A percentile compares a stretch with the other conserved stretches of the same genome.
phyloP scores from a whole-genome alignment of 2,113 vertebrate genomes.

The Sinocyclocheilus grahami region DNA sequence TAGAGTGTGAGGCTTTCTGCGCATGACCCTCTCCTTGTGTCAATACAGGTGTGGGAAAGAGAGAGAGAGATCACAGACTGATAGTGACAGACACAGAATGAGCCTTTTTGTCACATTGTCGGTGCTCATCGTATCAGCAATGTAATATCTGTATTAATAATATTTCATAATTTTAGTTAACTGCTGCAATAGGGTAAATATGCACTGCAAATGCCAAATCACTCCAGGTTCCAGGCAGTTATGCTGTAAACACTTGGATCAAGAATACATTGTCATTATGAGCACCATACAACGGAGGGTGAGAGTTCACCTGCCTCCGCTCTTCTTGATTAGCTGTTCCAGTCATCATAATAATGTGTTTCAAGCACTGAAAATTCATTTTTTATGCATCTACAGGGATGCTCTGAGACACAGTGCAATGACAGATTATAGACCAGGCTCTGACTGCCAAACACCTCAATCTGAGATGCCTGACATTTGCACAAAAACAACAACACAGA shows the following conservation, averaged over 20 bases:
- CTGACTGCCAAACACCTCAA: neutral
- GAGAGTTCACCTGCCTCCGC: neutral
- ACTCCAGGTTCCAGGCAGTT: neutral
- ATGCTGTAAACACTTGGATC: neutral
- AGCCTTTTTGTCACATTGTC: neutral
- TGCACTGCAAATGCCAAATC: neutral
- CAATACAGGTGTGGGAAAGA: constrained; percentile 37
- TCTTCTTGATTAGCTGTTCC: neutral
- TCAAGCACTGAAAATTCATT: neutral
- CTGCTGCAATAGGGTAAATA: constrained; percentile 26
- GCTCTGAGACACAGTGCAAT: neutral
- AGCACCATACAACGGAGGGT: neutral
- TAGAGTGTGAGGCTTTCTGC: constrained; percentile 5
- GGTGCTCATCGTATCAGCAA: neutral
- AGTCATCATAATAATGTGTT: constrained; percentile 7
- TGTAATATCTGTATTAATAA: constrained; percentile 7
- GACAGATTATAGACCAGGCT: neutral
- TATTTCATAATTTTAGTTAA: neutral
- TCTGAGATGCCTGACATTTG: neutral
- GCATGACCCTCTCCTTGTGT: constrained; percentile 30
- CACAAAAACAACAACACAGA: neutral
- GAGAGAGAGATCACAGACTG: neutral
- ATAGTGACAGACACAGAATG: neutral
- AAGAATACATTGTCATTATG: constrained; percentile 3
- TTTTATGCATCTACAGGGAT: constrained; percentile 1